These are phyloP conservation scores for Neotoma lepida DNA, from an alignment of 2,113 vertebrate species.

Conservation along the genomic window DNA sequence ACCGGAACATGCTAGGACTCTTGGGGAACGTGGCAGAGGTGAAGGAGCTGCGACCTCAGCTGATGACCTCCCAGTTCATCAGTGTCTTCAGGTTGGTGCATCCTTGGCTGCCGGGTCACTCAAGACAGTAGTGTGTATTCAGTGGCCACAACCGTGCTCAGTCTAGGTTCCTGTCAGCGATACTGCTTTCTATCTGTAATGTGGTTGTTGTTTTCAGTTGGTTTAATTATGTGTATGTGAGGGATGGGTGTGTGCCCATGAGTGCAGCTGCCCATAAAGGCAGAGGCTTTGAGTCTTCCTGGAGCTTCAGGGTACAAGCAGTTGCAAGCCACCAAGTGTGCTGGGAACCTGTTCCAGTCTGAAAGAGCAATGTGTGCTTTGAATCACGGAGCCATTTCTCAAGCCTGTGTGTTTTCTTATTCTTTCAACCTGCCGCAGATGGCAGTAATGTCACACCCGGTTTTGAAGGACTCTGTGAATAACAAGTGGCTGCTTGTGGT, in stretches of 20 bases:
- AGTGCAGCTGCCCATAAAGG: not conserved
- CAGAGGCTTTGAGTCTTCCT: not conserved
- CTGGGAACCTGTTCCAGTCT: not conserved
- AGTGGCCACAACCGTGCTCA: not conserved
- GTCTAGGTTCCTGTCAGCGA: not conserved
- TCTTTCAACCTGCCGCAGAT: not conserved
- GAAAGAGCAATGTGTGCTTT: too few relatives aligned
- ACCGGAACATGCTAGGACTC: conserved; percentile 98
- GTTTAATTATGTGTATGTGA: not conserved
- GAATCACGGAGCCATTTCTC: not conserved
- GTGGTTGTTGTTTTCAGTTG: not conserved
- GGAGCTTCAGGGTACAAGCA: not conserved
- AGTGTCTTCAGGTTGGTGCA: conserved; percentile 93
- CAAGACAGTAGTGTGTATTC: not conserved
- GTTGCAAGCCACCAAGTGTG: not conserved
- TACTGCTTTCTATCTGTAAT: not conserved
- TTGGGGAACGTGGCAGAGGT: conserved; percentile 98
- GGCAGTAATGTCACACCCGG: not conserved
- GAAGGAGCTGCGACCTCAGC: conserved; percentile 92
- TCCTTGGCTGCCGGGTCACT: not conserved
- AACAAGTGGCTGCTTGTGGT: not conserved
- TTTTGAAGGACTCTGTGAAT: conserved; percentile 18
- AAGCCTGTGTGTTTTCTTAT: not conserved
- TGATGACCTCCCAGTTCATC: conserved; percentile 97
- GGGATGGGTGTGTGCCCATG: not conserved